phyloP scores from a whole-genome alignment of 2,113 vertebrate genomes.

The Ciconia maguari region DNA sequence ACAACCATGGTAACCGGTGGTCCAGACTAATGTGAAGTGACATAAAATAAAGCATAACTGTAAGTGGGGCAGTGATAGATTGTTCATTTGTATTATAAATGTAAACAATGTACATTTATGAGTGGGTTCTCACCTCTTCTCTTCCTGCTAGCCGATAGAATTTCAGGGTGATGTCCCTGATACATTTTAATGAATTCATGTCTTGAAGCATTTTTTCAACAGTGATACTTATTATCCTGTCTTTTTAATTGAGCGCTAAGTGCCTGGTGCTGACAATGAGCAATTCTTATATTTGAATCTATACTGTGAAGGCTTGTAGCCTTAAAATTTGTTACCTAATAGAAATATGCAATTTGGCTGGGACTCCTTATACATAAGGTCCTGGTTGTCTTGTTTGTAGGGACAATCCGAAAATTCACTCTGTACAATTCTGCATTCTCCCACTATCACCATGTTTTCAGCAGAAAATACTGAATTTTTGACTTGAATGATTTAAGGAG shows the following conservation, averaged over 20 bases:
- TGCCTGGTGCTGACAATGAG: neutral
- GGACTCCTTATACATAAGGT: neutral
- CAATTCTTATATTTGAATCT: neutral
- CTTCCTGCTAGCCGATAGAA: neutral
- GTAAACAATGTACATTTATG: neutral
- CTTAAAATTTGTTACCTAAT: neutral
- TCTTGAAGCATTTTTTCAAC: neutral
- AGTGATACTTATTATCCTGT: neutral
- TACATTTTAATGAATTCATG: neutral
- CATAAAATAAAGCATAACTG: neutral
- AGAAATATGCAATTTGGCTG: neutral
- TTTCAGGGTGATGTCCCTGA: neutral
- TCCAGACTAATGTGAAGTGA: neutral
- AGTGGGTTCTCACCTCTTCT: neutral
- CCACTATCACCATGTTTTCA: neutral
- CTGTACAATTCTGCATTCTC: neutral
- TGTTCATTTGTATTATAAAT: neutral
- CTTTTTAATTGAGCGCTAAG: neutral
- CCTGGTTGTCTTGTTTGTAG: neutral
- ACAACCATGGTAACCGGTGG: fast-evolving
- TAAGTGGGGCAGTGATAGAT: neutral
- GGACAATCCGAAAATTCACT: neutral
- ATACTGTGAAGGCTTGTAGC: neutral
- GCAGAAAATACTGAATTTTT: neutral
- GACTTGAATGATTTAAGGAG: neutral